Evolutionary conservation across 2,888 invertebrate genomes (phyloP).

Genomic region (Eupithecia abbreviata): DNA sequence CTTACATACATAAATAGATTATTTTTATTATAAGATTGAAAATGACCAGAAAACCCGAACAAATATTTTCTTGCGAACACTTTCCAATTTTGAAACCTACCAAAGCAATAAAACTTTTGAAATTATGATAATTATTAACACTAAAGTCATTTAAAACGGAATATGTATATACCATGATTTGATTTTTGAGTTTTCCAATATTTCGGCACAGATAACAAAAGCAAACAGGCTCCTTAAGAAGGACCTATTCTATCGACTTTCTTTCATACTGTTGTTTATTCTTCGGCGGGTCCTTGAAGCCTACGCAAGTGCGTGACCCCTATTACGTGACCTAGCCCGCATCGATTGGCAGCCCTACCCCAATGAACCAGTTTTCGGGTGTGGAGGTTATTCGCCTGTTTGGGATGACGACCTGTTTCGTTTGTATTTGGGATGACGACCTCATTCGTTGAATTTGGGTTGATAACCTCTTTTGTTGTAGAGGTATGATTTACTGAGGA

Average conservation of each 20-base stretch:
- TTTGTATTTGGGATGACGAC: background rate
- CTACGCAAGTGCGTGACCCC: constrained; percentile 23
- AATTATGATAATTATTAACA: too few species aligned
- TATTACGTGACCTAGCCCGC: constrained; percentile 22
- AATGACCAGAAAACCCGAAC: too few species aligned
- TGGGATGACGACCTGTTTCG: background rate
- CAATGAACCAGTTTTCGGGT: constrained; percentile 24
- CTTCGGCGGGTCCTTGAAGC: background rate
- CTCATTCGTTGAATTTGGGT: background rate
- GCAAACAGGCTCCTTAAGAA: background rate
- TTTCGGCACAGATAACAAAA: too few species aligned
- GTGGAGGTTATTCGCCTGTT: constrained; percentile 1
- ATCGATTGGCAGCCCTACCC: constrained; percentile 31
- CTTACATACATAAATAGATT: too few species aligned
- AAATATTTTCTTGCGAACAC: too few species aligned
- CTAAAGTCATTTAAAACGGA: too few species aligned
- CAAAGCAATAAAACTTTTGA: too few species aligned
- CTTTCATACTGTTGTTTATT: background rate
- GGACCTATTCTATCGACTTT: background rate
- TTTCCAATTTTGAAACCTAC: too few species aligned
- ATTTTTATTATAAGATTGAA: too few species aligned
- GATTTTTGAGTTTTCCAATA: too few species aligned
- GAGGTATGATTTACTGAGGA: background rate
- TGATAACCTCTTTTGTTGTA: background rate
- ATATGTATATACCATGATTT: too few species aligned